A percentile compares a stretch with the other conserved stretches of the same genome.
These are phyloP conservation scores for Autographa gamma DNA, from an alignment of 2,888 invertebrate genomes.

Conservation along the genomic window DNA sequence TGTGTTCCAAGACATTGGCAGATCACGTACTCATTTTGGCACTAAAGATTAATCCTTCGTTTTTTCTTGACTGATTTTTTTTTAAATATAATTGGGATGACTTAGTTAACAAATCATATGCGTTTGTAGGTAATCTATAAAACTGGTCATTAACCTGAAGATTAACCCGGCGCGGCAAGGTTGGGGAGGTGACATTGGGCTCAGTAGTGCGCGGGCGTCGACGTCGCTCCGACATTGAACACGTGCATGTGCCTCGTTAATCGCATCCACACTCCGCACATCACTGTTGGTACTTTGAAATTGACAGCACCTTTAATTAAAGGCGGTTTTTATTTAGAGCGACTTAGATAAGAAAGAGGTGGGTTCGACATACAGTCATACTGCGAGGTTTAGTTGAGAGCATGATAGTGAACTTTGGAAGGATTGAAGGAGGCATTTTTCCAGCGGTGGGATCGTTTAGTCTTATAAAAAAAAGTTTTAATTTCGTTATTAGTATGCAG, in stretches of 20 bases:
- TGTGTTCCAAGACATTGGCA: neutral
- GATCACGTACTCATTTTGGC: neutral
- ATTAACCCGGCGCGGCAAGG: conserved; percentile 74
- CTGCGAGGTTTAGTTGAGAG: too few relatives aligned
- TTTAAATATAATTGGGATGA: conserved; percentile 27
- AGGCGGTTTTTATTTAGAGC: neutral
- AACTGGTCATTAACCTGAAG: conserved; percentile 73
- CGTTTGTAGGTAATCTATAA: conserved; percentile 61
- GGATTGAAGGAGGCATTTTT: too few relatives aligned
- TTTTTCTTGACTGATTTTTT: conserved; percentile 27
- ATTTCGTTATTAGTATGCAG: too few relatives aligned
- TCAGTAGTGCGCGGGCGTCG: conserved; percentile 69
- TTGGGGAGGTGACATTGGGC: conserved; percentile 79
- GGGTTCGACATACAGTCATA: too few relatives aligned
- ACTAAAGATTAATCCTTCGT: conserved; percentile 2
- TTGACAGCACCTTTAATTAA: neutral
- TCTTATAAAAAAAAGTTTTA: too few relatives aligned
- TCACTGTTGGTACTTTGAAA: neutral
- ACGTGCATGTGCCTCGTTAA: conserved; percentile 21
- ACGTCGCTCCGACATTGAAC: conserved; percentile 50
- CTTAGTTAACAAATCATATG: conserved; percentile 33
- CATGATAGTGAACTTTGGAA: too few relatives aligned
- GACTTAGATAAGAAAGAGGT: too few relatives aligned
- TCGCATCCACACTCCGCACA: conserved; percentile 8
- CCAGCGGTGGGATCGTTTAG: too few relatives aligned